A percentile compares a stretch with the other conserved stretches of the same genome.
Conservation (phyloP, 2,113 vertebrate genomes). For the Clarias macrocephalus region DNA sequence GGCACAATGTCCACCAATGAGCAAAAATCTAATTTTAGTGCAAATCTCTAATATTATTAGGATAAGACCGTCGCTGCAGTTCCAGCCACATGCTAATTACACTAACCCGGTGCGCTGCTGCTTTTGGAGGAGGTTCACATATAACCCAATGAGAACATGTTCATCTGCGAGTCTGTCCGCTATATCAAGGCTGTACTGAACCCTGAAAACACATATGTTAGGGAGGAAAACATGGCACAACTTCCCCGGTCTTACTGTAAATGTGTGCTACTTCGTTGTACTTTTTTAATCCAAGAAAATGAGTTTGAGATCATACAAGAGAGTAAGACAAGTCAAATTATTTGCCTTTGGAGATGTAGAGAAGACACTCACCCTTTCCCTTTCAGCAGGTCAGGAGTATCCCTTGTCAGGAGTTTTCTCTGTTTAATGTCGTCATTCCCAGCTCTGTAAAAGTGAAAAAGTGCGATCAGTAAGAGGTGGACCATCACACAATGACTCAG, state of each 20-base stretch:
- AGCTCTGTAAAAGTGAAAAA: constrained; percentile 81
- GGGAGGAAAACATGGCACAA: background rate
- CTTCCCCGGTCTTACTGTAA: background rate
- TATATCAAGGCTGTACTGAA: constrained; percentile 95
- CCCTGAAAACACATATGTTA: constrained; percentile 76
- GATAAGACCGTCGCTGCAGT: constrained; percentile 44
- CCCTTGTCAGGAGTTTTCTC: constrained; percentile 84
- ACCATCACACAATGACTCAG: background rate
- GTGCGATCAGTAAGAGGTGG: constrained; percentile 42
- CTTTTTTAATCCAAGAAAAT: background rate
- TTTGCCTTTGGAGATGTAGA: constrained; percentile 16
- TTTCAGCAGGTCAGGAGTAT: constrained; percentile 89
- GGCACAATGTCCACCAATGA: background rate
- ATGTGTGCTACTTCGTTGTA: background rate
- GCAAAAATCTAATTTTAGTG: background rate
- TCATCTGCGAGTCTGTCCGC: constrained; percentile 98
- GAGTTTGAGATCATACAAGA: background rate
- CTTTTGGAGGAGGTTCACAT: constrained; percentile 96
- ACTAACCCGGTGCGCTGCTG: constrained; percentile 94
- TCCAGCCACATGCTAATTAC: constrained; percentile 69
- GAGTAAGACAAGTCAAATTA: background rate
- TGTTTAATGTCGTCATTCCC: constrained; percentile 84
- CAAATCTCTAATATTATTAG: background rate
- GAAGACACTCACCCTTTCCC: constrained; percentile 82
- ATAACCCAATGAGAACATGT: constrained; percentile 96